phyloP scores from a whole-genome alignment of 1,140 invertebrate genomes.

The Cotesia chilonis region DNA sequence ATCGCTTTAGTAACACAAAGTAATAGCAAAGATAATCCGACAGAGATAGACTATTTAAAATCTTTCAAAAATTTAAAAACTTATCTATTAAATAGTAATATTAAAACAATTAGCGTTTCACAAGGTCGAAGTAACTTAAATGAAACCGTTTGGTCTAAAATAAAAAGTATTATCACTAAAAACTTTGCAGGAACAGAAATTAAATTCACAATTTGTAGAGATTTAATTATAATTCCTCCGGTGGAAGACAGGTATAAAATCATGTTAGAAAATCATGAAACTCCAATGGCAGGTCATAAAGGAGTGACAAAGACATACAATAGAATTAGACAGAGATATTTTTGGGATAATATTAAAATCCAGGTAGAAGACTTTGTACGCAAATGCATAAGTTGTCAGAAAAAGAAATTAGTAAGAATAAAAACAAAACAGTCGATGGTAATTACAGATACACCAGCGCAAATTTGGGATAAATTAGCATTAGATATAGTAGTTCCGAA shows the following conservation, averaged over 20 bases:
- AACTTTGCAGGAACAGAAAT: slow-evolving; percentile 20
- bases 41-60: no score
- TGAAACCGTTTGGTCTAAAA: background rate
- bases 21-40: no score
- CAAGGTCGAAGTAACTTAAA: background rate
- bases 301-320: slow-evolving; percentile 39
- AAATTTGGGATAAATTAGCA: slow-evolving; percentile 36
- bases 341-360: slow-evolving; percentile 36
- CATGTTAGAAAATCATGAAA: slow-evolving; percentile 28
- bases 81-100: no score
- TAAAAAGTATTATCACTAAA: background rate
- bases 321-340: slow-evolving; percentile 31
- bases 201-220: slow-evolving; percentile 28
- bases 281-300: slow-evolving; percentile 38
- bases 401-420: slow-evolving; percentile 6
- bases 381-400: slow-evolving; percentile 27
- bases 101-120: no score
- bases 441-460: slow-evolving; percentile 37
- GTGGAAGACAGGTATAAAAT: slow-evolving; percentile 10
- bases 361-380: background rate
- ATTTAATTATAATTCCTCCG: slow-evolving; percentile 16
- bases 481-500: slow-evolving; percentile 36
- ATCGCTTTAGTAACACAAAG: no score
- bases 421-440: slow-evolving; percentile 27
- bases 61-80: no score